Evolutionary conservation across 2,888 invertebrate genomes (phyloP), one percentile per base, ranked within the genome.

Genomic region (Cyclophora albipunctata): DNA sequence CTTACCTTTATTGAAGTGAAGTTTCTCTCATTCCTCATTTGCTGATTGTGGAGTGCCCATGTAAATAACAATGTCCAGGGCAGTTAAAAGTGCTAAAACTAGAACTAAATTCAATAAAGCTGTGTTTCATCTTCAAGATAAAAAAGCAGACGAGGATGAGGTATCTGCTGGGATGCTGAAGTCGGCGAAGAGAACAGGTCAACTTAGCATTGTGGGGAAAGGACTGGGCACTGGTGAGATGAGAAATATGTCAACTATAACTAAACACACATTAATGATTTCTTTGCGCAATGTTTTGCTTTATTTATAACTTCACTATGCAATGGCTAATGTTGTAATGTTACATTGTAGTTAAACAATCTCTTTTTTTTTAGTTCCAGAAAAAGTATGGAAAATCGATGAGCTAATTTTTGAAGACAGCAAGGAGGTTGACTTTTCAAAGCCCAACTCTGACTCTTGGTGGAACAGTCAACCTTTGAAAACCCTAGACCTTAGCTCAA

Each of bases 391-490:
- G 91, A 91, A 90, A 62, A 92, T 95, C 67, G 92, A 94, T 70
- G 92, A 93, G 59, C 78, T 92, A 53, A 91, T 91, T 7, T 63
- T 89, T 55, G 90, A 91, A 50, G 91, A 91, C 7, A 90, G 91
- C 53, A 89, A 91, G 60, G 91, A 91, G 45, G 79, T 92, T 45
- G 92, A 93, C 71, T 91, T 92, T 63, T 78, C 89, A 50, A 84
- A 83, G 59, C 75, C 81, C 3, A 89, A 90, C 47, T 89, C 90
- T 42, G 90, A 91, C 58, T 91, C 90, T 57, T 97, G 97, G 97
- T 96, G 96, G 96, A 95, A 94, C 73, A 92, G 93, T 67, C 92
- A 93, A 63, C 93, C 94, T 2, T 81, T 97, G 34, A 93, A 91
- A 54, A 92, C 91, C 65, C 89, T 97, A 58, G 95, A 96, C 78